A percentile compares a stretch with the other conserved stretches of the same genome.
phyloP scores from a whole-genome alignment of 2,113 vertebrate genomes.

The Hippopotamus amphibius region DNA sequence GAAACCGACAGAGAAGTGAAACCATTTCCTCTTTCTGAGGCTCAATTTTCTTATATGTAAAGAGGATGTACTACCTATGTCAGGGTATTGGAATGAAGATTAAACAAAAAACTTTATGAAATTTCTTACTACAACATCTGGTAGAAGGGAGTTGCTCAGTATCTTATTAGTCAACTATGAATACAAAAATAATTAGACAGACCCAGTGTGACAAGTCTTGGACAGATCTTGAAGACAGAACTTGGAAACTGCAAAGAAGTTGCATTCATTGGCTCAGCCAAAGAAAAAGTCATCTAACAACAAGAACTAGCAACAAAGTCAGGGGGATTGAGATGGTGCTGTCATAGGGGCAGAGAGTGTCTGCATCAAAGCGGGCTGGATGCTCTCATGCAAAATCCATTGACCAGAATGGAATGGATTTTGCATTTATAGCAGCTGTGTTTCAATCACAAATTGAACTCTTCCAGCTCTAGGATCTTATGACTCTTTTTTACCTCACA shows the following conservation, averaged over 20 bases:
- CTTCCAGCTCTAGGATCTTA: background rate
- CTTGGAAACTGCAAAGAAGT: background rate
- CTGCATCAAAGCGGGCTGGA: background rate
- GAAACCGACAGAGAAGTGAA: background rate
- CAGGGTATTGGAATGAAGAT: background rate
- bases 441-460: background rate
- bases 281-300: background rate
- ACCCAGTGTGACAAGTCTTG: background rate
- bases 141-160: background rate
- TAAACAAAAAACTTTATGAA: background rate
- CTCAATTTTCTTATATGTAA: background rate
- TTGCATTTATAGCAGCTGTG: background rate
- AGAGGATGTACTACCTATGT: background rate
- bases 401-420: background rate
- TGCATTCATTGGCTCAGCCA: background rate
- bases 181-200: background rate
- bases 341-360: no score
- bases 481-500: background rate
- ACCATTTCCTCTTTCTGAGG: background rate
- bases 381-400: background rate
- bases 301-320: background rate
- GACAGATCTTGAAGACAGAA: background rate
- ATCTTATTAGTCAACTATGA: background rate
- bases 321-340: accelerated
- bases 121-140: background rate